These are phyloP conservation scores for Paralichthys olivaceus DNA, from an alignment of 2,113 vertebrate species.

Conservation along the genomic window DNA sequence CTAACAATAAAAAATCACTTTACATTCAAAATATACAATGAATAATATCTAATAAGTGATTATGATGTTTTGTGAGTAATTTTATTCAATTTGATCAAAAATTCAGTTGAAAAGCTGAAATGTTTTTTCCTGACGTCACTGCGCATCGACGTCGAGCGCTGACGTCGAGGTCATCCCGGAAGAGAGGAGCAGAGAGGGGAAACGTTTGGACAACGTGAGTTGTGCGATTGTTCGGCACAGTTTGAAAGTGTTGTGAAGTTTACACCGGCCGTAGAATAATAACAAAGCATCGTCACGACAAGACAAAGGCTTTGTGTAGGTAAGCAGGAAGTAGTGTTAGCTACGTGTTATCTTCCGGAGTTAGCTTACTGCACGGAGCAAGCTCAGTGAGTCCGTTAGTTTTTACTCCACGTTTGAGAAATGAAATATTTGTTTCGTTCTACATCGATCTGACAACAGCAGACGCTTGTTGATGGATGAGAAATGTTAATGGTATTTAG, in stretches of 20 bases:
- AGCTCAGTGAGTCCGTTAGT: background rate
- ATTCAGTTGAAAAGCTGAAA: background rate
- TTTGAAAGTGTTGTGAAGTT: background rate
- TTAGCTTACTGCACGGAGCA: background rate
- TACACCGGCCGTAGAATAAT: background rate
- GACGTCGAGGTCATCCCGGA: slow-evolving; percentile 57
- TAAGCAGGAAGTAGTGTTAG: slow-evolving; percentile 7
- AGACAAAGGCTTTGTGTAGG: background rate
- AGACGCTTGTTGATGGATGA: too few relatives aligned
- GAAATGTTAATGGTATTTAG: background rate
- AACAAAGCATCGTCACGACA: background rate
- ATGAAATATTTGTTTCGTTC: background rate
- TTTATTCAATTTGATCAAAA: background rate
- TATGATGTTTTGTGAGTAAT: background rate
- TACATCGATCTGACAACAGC: background rate
- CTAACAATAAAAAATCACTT: too few relatives aligned
- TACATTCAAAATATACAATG: too few relatives aligned
- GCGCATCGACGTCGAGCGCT: slow-evolving; percentile 50
- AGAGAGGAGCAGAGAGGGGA: slow-evolving; percentile 28
- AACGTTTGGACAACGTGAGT: slow-evolving; percentile 76
- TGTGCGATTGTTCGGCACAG: background rate
- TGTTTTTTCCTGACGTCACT: slow-evolving; percentile 39
- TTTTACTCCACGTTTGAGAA: background rate
- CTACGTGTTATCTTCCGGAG: background rate
- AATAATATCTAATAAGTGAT: too few relatives aligned